Evolutionary conservation across 2,113 vertebrate genomes (phyloP).

Genomic region (Castor canadensis): DNA sequence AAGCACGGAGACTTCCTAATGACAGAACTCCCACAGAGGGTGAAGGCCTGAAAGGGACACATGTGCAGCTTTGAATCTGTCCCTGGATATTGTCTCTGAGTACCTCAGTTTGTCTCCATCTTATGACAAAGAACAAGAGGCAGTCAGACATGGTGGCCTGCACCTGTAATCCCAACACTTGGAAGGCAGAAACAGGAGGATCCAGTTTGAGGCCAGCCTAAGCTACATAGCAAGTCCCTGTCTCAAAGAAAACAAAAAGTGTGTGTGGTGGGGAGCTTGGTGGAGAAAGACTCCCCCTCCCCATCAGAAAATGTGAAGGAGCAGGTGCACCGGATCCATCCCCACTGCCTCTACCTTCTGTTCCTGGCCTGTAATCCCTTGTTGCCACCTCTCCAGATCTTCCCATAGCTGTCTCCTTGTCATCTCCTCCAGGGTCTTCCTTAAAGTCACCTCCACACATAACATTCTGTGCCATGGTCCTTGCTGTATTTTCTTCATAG

Average conservation of each 20-base stretch:
- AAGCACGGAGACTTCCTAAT: neutral
- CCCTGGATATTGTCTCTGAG: neutral
- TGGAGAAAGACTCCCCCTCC: neutral
- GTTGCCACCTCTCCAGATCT: neutral
- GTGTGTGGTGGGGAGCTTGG: neutral
- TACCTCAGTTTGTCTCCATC: neutral
- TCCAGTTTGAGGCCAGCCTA: neutral
- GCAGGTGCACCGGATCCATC: accelerated
- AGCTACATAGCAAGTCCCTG: neutral
- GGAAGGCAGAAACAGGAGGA: too few relatives aligned
- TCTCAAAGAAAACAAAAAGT: neutral
- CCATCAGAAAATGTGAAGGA: neutral
- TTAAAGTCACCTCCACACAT: neutral
- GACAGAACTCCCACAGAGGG: neutral
- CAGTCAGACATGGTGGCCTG: too few relatives aligned
- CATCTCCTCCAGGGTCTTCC: neutral
- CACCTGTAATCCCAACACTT: too few relatives aligned
- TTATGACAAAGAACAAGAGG: too few relatives aligned
- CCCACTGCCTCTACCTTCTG: neutral
- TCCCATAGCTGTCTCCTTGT: neutral
- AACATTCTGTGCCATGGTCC: neutral
- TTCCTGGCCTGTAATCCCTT: neutral
- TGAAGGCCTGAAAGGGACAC: neutral
- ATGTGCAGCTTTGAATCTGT: neutral
- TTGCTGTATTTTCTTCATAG: neutral